Percentiles rank a stretch among this genome's conserved stretches.
Evolutionary conservation across 2,888 invertebrate genomes (phyloP).

Genomic region (Apamea anceps): DNA sequence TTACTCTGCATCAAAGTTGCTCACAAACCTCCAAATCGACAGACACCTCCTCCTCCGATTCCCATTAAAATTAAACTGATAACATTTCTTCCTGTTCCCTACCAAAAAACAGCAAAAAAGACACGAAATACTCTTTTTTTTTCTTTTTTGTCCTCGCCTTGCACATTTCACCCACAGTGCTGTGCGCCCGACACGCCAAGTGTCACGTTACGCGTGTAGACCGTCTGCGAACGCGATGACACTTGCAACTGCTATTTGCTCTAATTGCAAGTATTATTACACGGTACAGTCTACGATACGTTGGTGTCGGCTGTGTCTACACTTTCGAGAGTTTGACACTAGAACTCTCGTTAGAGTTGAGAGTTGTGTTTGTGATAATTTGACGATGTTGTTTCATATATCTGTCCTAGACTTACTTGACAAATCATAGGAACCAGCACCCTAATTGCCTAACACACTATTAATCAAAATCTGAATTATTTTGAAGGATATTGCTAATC

Average conservation of each 20-base stretch:
- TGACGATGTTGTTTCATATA: constrained; percentile 1
- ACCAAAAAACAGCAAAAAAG: constrained; percentile 4
- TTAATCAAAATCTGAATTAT: neutral
- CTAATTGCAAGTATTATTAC: constrained; percentile 80
- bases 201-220: constrained; percentile 71
- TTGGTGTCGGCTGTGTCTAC: constrained; percentile 55
- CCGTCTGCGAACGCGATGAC: constrained; percentile 73
- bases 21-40: neutral
- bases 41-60: neutral
- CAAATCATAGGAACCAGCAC: neutral
- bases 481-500: neutral
- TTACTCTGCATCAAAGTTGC: neutral
- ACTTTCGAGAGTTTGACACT: constrained; percentile 40
- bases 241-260: constrained; percentile 75
- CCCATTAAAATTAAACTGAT: neutral
- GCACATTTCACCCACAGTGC: constrained; percentile 62
- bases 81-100: too few species aligned
- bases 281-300: constrained; percentile 52
- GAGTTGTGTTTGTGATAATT: constrained; percentile 26
- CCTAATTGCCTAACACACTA: neutral
- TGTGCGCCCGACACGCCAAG: constrained; percentile 66
- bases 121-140: neutral
- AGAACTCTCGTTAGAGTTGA: constrained; percentile 38
- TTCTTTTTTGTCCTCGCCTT: constrained; percentile 27
- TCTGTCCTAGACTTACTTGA: neutral